Evolutionary conservation across 2,113 vertebrate species (phyloP).

Genomic region (Ceuthmochares aereus): DNA sequence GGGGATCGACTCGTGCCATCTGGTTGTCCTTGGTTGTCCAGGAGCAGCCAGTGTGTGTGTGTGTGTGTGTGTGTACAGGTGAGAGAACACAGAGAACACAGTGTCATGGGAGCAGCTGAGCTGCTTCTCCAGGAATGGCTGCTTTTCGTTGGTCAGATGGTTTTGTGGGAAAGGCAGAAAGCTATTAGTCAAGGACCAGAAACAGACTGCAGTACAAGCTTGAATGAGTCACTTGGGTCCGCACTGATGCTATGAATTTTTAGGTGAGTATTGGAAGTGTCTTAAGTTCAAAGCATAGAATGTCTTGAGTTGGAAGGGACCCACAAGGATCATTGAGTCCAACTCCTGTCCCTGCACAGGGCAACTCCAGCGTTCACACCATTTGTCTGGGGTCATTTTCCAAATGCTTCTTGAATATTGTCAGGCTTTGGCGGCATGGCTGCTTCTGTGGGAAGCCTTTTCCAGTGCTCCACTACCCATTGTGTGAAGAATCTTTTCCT

Average conservation of each 20-base stretch:
- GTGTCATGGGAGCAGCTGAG: background rate
- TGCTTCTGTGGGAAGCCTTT: no score
- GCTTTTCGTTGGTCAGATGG: background rate
- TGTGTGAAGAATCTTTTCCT: no score
- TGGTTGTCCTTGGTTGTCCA: background rate
- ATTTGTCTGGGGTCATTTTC: no score
- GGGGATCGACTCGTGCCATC: background rate
- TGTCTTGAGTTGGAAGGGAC: no score
- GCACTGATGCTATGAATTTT: background rate
- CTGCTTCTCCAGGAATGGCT: background rate
- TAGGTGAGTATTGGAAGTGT: background rate
- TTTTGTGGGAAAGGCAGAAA: background rate
- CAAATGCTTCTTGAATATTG: no score
- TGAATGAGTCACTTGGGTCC: background rate
- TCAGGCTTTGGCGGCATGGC: no score
- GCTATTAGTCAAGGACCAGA: background rate
- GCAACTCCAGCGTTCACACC: no score
- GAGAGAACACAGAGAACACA: fast-evolving
- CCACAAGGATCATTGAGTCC: no score
- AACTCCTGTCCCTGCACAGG: no score
- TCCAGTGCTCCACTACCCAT: no score
- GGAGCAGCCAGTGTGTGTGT: background rate
- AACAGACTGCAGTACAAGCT: background rate
- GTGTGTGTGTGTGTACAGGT: fast-evolving
- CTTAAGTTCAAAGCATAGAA: background rate